Evolutionary conservation across 2,797 vertebrate genomes (phyloP).

Genomic region (Sphenodon punctatus): DNA sequence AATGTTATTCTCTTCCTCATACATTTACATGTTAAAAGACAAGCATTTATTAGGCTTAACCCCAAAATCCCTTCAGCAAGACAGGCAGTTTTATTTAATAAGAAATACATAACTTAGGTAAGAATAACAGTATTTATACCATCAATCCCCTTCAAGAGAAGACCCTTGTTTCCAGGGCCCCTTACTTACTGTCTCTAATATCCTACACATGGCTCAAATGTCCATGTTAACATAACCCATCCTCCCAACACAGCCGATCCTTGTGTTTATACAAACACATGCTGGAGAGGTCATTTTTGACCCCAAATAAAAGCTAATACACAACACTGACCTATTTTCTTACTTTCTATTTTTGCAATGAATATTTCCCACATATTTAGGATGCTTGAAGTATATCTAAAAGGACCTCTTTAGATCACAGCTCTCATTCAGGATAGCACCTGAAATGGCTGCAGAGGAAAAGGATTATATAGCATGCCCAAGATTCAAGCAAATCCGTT

Average conservation of each 20-base stretch:
- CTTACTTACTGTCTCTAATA: not conserved
- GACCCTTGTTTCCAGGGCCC: not conserved
- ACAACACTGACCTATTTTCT: slow-evolving; percentile 5
- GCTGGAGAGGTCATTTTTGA: slow-evolving; percentile 15
- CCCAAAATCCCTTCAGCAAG: not conserved
- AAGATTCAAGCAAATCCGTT: not conserved
- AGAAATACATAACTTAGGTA: not conserved
- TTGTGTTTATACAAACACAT: not conserved
- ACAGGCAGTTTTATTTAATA: not conserved
- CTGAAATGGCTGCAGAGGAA: not conserved
- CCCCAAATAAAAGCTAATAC: not conserved
- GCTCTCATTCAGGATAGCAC: not conserved
- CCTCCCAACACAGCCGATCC: too few relatives aligned
- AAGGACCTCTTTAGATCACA: not conserved
- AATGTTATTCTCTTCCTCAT: not conserved
- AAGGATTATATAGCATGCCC: not conserved
- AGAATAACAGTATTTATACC: not conserved
- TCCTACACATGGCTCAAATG: slow-evolving; percentile 29
- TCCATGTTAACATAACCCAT: not conserved
- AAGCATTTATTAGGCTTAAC: not conserved
- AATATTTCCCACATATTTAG: slow-evolving; percentile 17
- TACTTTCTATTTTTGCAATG: slow-evolving; percentile 10
- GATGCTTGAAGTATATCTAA: not conserved
- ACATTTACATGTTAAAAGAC: not conserved
- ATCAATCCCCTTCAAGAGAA: not conserved